These are phyloP conservation scores for Marronus borbonicus DNA, from an alignment of 2,888 invertebrate species.

Conservation along the genomic window DNA sequence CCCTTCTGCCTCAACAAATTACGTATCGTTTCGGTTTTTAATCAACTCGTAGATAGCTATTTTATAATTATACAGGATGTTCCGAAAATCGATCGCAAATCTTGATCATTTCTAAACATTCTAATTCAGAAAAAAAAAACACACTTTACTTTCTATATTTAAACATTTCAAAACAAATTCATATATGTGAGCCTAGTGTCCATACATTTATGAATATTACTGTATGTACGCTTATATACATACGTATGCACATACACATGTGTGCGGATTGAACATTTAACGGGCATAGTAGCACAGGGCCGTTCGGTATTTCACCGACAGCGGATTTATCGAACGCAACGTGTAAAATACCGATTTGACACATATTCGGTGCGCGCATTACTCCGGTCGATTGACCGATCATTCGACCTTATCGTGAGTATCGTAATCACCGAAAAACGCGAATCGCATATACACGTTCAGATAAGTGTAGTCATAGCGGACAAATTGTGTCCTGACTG, in stretches of 20 bases:
- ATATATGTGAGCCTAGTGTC: no score
- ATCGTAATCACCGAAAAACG: slow-evolving; percentile 26
- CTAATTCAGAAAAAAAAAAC: no score
- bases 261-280: slow-evolving; percentile 55
- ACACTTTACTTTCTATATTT: no score
- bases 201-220: no score
- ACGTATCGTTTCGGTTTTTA: no score
- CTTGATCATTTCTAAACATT: no score
- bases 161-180: no score
- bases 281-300: slow-evolving; percentile 62
- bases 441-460: background rate
- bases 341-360: slow-evolving; percentile 46
- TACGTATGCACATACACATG: background rate
- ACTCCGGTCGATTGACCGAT: slow-evolving; percentile 13
- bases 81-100: no score
- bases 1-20: no score
- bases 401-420: slow-evolving; percentile 12
- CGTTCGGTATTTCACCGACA: slow-evolving; percentile 53
- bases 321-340: slow-evolving; percentile 34
- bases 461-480: background rate
- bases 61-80: no score
- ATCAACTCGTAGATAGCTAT: no score
- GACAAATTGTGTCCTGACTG: background rate
- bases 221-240: background rate
- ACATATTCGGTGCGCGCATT: slow-evolving; percentile 32